Evolutionary conservation across 2,113 vertebrate species (phyloP).

Genomic region (Tringa solitaria): DNA sequence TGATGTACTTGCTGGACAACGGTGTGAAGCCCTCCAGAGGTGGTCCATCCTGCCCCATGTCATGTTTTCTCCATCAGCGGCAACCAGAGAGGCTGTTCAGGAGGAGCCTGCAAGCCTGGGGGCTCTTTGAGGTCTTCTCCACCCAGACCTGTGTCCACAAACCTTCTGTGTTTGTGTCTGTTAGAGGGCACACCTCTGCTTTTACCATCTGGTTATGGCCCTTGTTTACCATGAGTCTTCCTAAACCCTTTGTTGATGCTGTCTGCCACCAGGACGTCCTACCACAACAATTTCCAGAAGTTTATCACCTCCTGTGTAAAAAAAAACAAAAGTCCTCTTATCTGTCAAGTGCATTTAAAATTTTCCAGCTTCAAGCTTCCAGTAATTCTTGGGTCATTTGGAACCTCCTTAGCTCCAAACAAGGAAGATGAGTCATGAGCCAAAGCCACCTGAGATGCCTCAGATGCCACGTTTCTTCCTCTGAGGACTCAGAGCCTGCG

Average conservation of each 20-base stretch:
- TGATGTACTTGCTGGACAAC: rapidly evolving
- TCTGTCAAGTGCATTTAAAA: not conserved
- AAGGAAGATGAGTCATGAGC: not conserved
- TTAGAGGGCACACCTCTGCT: not conserved
- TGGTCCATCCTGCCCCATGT: not conserved
- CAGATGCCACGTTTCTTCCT: not conserved
- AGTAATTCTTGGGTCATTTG: not conserved
- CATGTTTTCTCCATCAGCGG: not conserved
- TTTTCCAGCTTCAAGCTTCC: not conserved
- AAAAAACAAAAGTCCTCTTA: not conserved
- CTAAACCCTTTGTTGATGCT: not conserved
- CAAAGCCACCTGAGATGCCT: not conserved
- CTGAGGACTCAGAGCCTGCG: not conserved
- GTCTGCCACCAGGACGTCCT: not conserved
- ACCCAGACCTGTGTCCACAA: not conserved
- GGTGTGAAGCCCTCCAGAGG: not conserved
- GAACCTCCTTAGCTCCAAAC: not conserved
- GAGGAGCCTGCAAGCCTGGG: not conserved
- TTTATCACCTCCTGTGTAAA: not conserved
- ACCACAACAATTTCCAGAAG: not conserved
- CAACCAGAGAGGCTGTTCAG: not conserved
- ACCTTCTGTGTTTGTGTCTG: not conserved
- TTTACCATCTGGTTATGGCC: not conserved
- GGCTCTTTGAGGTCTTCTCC: not conserved
- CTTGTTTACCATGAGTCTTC: not conserved